Evolutionary conservation across 2,888 invertebrate species (phyloP), one percentile per base, ranked within the genome.

Genomic region (Galerucella nymphaeae): DNA sequence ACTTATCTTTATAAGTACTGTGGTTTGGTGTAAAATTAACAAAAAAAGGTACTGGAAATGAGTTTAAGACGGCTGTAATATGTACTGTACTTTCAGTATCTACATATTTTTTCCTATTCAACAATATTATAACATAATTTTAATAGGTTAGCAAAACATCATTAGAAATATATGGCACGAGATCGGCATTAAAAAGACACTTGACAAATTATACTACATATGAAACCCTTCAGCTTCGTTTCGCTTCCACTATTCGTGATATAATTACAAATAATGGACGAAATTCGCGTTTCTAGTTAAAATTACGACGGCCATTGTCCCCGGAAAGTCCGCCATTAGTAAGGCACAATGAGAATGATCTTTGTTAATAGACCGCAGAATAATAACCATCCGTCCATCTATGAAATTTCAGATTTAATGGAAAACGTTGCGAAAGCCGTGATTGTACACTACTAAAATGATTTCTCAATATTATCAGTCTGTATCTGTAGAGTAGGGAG

Each of bases 241-340:
- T 42, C 16, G 61, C 30, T 62, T 41, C 16, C 61, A 18, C 61
- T 62, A 62, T 62, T 38, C 42, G 61, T 62, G 42, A 62, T 62
- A 62, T 62, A 62, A 62, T 62, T 42, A 62, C 61, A 62, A 62
- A 62, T 62, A 62, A 62, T 62, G 61, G 61, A 62, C 61, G 16
- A 62, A 62, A 62, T 62, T 38, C 61, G 42, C 61, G 61, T 62
- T 62, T 16, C 41, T 42, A 13, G 61, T 41, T 62, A 18, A 62
- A 62, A 62, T 62, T 18, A 62, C 42, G 42, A 9, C 42, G 18
- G 42, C 61, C 18, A 62, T 62, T 62, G 61, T 62, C 18, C 41
- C 42, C 42, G 16, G 61, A 62, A 58, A 62, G 61, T 62, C 42
- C 42, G 41, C 61, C 61, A 62, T 62, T 62, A 62, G 61, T 62